phyloP scores from a whole-genome alignment of 2,888 invertebrate species.

The Leucophenga montana region DNA sequence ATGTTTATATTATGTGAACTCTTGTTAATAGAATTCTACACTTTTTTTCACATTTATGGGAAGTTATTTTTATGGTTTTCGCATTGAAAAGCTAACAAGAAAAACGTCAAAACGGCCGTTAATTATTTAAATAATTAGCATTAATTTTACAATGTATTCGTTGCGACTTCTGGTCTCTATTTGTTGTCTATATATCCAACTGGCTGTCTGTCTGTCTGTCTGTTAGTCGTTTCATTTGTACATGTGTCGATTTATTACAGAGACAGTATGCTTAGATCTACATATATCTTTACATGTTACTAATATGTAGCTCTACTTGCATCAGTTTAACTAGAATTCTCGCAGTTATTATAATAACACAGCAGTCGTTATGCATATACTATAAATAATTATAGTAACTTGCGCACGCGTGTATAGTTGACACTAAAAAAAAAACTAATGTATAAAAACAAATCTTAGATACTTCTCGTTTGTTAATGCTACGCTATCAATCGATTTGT shows the following conservation, averaged over 20 bases:
- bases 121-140: slow-evolving; percentile 6
- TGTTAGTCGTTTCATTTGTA: no score
- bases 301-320: background rate
- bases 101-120: background rate
- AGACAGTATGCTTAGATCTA: no score
- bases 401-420: background rate
- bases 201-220: background rate
- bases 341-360: background rate
- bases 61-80: slow-evolving; percentile 15
- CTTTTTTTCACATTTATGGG: background rate
- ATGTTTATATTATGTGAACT: no score
- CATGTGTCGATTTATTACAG: background rate
- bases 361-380: background rate
- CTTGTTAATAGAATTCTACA: no score
- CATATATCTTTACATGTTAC: no score
- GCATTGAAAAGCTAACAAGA: slow-evolving; percentile 16
- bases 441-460: background rate
- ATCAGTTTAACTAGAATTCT: slow-evolving; percentile 3
- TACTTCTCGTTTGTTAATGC: background rate
- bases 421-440: background rate
- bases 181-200: background rate
- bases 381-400: slow-evolving; percentile 19
- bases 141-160: slow-evolving; percentile 4
- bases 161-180: background rate
- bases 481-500: background rate